These are phyloP conservation scores for Melanotaenia duboulayi DNA, from an alignment of 2,113 vertebrate genomes.

Conservation along the genomic window DNA sequence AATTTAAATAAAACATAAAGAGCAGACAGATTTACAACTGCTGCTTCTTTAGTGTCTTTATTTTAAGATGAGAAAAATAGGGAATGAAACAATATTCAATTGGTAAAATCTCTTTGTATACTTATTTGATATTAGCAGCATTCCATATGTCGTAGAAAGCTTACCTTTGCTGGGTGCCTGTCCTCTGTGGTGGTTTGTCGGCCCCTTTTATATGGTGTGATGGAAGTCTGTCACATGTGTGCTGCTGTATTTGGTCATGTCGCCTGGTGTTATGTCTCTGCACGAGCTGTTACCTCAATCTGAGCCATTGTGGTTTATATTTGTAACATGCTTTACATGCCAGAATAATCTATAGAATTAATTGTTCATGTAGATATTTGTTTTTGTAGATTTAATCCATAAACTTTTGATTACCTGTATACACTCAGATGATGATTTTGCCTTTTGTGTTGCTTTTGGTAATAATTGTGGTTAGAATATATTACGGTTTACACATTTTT, in stretches of 20 bases:
- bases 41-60: neutral
- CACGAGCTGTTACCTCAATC: constrained; percentile 32
- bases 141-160: constrained; percentile 21
- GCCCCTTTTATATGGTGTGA: constrained; percentile 73
- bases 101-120: neutral
- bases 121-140: neutral
- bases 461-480: neutral
- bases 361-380: neutral
- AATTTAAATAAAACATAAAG: neutral
- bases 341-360: constrained; percentile 24
- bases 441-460: neutral
- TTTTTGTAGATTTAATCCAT: neutral
- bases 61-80: neutral
- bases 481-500: neutral
- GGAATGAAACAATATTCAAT: neutral
- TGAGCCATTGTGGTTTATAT: constrained; percentile 46
- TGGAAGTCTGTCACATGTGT: constrained; percentile 52
- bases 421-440: neutral
- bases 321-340: constrained; percentile 14
- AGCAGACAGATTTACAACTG: neutral
- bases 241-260: constrained; percentile 81
- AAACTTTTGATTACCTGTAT: neutral
- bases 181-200: constrained; percentile 41
- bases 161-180: constrained; percentile 75
- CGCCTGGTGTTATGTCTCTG: constrained; percentile 39